Evolutionary conservation across 2,888 invertebrate genomes (phyloP).

Genomic region (Crematogaster levior): DNA sequence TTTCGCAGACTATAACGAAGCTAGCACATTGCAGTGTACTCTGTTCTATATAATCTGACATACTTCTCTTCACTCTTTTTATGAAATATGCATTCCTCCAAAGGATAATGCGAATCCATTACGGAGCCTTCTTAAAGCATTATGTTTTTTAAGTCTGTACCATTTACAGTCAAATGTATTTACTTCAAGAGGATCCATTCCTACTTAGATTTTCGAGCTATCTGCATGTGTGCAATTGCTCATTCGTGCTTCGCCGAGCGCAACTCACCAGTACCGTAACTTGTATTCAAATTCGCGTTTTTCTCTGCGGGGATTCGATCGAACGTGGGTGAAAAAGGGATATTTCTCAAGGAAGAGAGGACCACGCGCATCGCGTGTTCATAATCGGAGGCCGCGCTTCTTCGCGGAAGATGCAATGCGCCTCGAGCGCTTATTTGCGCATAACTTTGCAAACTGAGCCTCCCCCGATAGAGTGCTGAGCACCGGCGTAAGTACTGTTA

Average conservation of each 20-base stretch:
- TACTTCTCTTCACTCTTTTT: not conserved
- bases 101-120: not conserved
- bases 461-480: slow-evolving; percentile 42
- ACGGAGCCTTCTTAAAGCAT: not conserved
- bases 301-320: slow-evolving; percentile 59
- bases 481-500: slow-evolving; percentile 51
- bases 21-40: not conserved
- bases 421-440: slow-evolving; percentile 75
- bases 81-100: not conserved
- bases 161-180: not conserved
- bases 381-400: slow-evolving; percentile 78
- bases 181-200: not conserved
- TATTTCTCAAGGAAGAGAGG: slow-evolving; percentile 62
- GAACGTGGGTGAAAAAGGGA: slow-evolving; percentile 66
- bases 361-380: slow-evolving; percentile 77
- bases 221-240: slow-evolving; percentile 1
- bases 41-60: not conserved
- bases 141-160: not conserved
- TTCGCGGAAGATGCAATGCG: slow-evolving; percentile 67
- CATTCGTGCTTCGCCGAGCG: slow-evolving; percentile 26
- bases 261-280: slow-evolving; percentile 14
- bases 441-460: slow-evolving; percentile 70
- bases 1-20: not conserved
- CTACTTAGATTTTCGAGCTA: not conserved
- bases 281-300: slow-evolving; percentile 55